Conservation (phyloP, 2,888 invertebrate genomes). For the Melieria omissa region DNA sequence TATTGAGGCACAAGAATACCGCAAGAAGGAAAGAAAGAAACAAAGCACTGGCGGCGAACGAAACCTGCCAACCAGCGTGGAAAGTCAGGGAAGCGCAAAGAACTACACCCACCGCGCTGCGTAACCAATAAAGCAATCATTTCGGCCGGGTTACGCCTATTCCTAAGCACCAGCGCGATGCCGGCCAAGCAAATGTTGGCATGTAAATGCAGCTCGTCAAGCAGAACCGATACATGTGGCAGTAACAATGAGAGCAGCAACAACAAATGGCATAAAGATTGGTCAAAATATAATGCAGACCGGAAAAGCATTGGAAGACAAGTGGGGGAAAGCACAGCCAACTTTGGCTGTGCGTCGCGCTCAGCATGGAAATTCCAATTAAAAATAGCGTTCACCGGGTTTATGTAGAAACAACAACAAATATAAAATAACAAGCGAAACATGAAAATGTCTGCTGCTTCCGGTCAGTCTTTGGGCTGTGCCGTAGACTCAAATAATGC, state of each 20-base stretch:
- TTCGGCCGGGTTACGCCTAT: no score
- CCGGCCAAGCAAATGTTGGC: no score
- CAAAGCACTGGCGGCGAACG: background rate
- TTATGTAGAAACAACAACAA: background rate
- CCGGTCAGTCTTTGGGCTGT: slow-evolving; percentile 33
- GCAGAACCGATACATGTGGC: slow-evolving; percentile 16
- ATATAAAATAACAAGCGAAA: slow-evolving; percentile 27
- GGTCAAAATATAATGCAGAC: slow-evolving; percentile 1
- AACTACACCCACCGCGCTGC: slow-evolving; percentile 33
- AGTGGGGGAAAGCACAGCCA: background rate
- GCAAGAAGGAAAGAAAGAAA: background rate
- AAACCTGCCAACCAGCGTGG: no score
- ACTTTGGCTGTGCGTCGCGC: background rate
- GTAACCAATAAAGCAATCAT: background rate
- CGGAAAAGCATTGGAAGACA: slow-evolving; percentile 9
- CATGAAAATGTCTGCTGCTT: slow-evolving; percentile 40
- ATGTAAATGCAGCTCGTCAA: slow-evolving; percentile 1
- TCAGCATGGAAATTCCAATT: background rate
- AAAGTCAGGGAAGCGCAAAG: slow-evolving; percentile 52
- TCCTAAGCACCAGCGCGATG: no score
- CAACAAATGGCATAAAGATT: slow-evolving; percentile 7
- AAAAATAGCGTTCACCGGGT: background rate
- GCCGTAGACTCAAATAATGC: slow-evolving; percentile 5
- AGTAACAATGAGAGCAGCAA: background rate
- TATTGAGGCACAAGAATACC: background rate